A percentile compares a stretch with the other conserved stretches of the same genome.
phyloP scores from a whole-genome alignment of 2,113 vertebrate genomes.

The Misgurnus anguillicaudatus region DNA sequence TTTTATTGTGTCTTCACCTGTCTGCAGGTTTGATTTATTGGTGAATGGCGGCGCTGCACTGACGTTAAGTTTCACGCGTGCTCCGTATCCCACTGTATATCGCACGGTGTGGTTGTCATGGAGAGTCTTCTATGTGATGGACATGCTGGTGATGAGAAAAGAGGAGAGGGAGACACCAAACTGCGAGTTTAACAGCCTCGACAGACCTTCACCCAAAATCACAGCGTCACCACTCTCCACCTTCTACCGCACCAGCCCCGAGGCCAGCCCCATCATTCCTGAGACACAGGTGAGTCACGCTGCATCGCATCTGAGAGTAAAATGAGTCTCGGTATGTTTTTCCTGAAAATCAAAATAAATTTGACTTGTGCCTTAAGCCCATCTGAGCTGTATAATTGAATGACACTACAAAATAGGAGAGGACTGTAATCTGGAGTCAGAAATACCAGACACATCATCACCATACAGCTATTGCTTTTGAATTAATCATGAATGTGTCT shows the following conservation, averaged over 20 bases:
- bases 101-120: slow-evolving; percentile 96
- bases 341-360: not conserved
- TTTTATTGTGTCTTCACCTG: not conserved
- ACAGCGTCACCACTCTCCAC: slow-evolving; percentile 92
- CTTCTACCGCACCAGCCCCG: slow-evolving; percentile 89
- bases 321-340: not conserved
- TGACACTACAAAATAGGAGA: slow-evolving; percentile 14
- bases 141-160: slow-evolving; percentile 96
- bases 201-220: slow-evolving; percentile 87
- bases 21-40: slow-evolving; percentile 92
- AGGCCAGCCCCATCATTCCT: slow-evolving; percentile 93
- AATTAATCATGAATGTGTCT: not conserved
- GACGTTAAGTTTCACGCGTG: slow-evolving; percentile 89
- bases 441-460: not conserved
- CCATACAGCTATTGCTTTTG: not conserved
- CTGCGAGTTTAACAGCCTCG: slow-evolving; percentile 91
- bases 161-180: slow-evolving; percentile 94
- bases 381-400: slow-evolving; percentile 11
- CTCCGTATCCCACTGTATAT: slow-evolving; percentile 87
- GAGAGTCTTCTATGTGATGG: slow-evolving; percentile 97
- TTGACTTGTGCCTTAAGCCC: not conserved
- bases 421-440: not conserved
- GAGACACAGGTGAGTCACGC: slow-evolving; percentile 90
- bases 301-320: not conserved
- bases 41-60: slow-evolving; percentile 92